Evolutionary conservation across 1,140 invertebrate species (phyloP).

Genomic region (Marisa cornuarietis): DNA sequence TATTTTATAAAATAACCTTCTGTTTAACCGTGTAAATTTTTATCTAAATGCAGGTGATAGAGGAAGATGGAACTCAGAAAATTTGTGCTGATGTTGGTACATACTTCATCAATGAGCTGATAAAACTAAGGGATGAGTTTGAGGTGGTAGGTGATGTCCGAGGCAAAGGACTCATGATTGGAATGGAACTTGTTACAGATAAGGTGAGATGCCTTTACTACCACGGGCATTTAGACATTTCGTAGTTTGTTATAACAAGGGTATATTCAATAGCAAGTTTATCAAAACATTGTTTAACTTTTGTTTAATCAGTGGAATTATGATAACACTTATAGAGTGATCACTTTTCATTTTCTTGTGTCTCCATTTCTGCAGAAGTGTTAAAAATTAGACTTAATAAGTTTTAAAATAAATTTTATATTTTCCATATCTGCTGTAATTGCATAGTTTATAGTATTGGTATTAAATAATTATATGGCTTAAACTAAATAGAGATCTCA

Average conservation of each 20-base stretch:
- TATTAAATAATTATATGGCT: background rate
- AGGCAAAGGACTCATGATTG: constrained; percentile 98
- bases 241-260: background rate
- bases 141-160: constrained; percentile 89
- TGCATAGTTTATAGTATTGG: background rate
- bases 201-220: constrained; percentile 58
- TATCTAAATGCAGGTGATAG: constrained; percentile 77
- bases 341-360: background rate
- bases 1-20: too few species aligned
- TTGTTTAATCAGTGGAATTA: background rate
- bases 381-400: too few species aligned
- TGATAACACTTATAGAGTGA: background rate
- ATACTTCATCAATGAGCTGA: constrained; percentile 81
- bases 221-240: background rate
- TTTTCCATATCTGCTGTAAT: constrained; percentile 3
- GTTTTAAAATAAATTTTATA: background rate
- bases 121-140: constrained; percentile 77
- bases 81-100: constrained; percentile 81
- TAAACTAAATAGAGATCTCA: background rate
- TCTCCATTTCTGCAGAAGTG: background rate
- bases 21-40: constrained; percentile 19
- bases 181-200: constrained; percentile 84
- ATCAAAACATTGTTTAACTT: background rate
- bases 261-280: background rate
- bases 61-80: constrained; percentile 86